Percentiles rank a stretch among this genome's conserved stretches.
phyloP scores from a whole-genome alignment of 64 coral and sea anemone genomes.

The Stylophora pistillata region DNA sequence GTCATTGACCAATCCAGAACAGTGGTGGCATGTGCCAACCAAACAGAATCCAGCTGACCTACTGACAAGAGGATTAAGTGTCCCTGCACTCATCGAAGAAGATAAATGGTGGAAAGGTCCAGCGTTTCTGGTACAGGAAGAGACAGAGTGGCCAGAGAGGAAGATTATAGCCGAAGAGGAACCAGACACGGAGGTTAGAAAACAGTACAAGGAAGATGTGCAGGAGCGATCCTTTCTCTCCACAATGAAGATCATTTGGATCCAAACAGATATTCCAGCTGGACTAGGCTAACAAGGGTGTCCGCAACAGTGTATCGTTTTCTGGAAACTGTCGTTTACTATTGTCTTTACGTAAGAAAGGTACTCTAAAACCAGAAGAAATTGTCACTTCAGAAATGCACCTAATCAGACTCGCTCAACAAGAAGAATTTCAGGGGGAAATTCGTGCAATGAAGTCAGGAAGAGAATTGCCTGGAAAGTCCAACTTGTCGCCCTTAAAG shows the following conservation, averaged over 20 bases:
- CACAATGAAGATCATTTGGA: slow-evolving; percentile 11
- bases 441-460: no score
- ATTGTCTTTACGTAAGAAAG: background rate
- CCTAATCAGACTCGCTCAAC: no score
- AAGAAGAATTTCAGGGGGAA: slow-evolving; percentile 41
- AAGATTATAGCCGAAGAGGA: background rate
- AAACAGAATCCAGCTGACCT: slow-evolving; percentile 47
- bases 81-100: slow-evolving; percentile 4
- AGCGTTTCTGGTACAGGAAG: slow-evolving; percentile 17
- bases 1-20: slow-evolving; percentile 28
- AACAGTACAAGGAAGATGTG: background rate
- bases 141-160: slow-evolving; percentile 28
- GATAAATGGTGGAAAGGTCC: slow-evolving; percentile 57
- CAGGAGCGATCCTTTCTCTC: background rate
- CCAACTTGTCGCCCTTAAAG: no score
- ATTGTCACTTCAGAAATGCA: no score
- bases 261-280: slow-evolving; percentile 43
- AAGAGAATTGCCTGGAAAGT: no score
- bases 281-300: slow-evolving; percentile 14
- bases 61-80: slow-evolving; percentile 39
- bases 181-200: slow-evolving; percentile 12
- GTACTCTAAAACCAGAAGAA: slow-evolving; percentile 17
- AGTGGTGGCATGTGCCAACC: slow-evolving; percentile 50
- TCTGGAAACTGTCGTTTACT: slow-evolving; percentile 45
- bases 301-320: slow-evolving; percentile 29